These are phyloP conservation scores for Ianthella basta DNA, from an alignment of 37 sponge, comb jelly and placozoan species.

Conservation along the genomic window DNA sequence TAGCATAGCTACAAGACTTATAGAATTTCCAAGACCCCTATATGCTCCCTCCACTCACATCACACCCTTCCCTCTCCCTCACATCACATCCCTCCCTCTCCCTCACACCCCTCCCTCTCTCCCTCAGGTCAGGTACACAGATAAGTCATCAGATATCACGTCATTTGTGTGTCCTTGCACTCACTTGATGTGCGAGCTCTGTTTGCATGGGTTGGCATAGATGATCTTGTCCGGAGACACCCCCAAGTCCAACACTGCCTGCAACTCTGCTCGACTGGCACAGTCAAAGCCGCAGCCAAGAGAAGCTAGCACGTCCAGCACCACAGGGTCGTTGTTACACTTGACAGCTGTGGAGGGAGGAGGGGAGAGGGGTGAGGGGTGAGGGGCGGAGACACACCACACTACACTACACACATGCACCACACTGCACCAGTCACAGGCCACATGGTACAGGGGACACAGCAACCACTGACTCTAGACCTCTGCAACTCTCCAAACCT, in stretches of 20 bases:
- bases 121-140: no score
- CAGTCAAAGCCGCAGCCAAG: slow-evolving; percentile 93
- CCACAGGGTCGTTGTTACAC: slow-evolving; percentile 82
- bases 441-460: background rate
- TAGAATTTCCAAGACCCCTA: no score
- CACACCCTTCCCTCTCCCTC: no score
- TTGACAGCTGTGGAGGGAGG: slow-evolving; percentile 70
- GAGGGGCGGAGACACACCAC: background rate
- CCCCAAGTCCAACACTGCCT: slow-evolving; percentile 64
- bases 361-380: background rate
- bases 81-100: no score
- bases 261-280: slow-evolving; percentile 89
- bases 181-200: slow-evolving; percentile 80
- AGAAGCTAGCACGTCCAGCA: slow-evolving; percentile 66
- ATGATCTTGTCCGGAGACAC: slow-evolving; percentile 65
- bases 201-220: slow-evolving; percentile 96
- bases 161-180: background rate
- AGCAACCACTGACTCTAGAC: background rate
- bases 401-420: background rate
- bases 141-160: no score
- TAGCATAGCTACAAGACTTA: no score
- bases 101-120: no score
- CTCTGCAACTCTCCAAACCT: background rate
- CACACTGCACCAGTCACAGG: no score
- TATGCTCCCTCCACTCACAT: no score